Evolutionary conservation across 37 sponge, comb jelly and placozoan genomes (phyloP).

Genomic region (Axinella damicornis): DNA sequence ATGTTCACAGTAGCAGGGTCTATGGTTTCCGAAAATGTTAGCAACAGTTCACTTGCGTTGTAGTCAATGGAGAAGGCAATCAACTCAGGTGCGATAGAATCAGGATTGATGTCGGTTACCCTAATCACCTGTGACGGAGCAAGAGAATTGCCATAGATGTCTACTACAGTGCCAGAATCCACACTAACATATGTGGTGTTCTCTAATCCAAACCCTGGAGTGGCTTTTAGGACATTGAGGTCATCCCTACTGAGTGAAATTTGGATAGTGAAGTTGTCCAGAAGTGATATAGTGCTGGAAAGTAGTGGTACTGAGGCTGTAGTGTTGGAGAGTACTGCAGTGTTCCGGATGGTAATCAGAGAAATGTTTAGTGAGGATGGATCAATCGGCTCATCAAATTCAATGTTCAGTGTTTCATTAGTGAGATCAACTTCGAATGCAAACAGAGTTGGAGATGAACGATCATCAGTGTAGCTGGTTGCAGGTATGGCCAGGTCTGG

Average conservation of each 20-base stretch:
- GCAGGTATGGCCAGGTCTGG: slow-evolving; percentile 36
- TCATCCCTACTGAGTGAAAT: slow-evolving; percentile 56
- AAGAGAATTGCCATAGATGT: slow-evolving; percentile 73
- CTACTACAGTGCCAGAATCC: slow-evolving; percentile 39
- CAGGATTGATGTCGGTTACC: slow-evolving; percentile 37
- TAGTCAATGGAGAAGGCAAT: slow-evolving; percentile 63
- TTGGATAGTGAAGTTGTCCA: slow-evolving; percentile 52
- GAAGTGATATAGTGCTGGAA: slow-evolving; percentile 25
- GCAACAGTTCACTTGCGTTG: slow-evolving; percentile 45
- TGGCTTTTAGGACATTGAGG: slow-evolving; percentile 73
- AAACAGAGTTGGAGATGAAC: slow-evolving; percentile 41
- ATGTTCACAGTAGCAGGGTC: slow-evolving; percentile 51
- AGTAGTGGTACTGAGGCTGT: slow-evolving; percentile 28
- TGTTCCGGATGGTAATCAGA: slow-evolving; percentile 53
- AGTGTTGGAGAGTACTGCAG: neutral
- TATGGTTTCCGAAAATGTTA: slow-evolving; percentile 81
- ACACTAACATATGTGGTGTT: slow-evolving; percentile 78
- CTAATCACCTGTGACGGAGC: slow-evolving; percentile 24
- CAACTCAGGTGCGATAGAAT: slow-evolving; percentile 61
- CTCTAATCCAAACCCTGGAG: slow-evolving; percentile 47
- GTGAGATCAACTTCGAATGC: slow-evolving; percentile 62
- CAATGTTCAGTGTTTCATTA: slow-evolving; percentile 56
- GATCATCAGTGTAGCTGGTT: slow-evolving; percentile 38
- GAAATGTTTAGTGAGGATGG: slow-evolving; percentile 48
- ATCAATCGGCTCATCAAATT: slow-evolving; percentile 83